Evolutionary conservation across 2,888 invertebrate genomes (phyloP).

Genomic region (Graphium colonna): DNA sequence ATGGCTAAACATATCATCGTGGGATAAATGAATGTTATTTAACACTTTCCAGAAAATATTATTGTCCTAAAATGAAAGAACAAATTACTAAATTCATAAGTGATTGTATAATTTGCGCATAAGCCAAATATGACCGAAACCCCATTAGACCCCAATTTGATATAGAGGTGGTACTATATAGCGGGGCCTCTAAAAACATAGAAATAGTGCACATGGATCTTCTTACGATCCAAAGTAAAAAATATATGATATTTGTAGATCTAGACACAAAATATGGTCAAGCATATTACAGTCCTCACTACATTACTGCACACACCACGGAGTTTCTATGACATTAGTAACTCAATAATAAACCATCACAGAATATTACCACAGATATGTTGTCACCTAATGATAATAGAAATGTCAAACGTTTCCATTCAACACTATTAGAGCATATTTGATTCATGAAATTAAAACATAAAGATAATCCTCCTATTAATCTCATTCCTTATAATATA

Average conservation of each 20-base stretch:
- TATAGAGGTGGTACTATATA: too few relatives aligned
- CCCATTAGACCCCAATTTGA: conserved; percentile 24
- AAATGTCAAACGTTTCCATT: too few relatives aligned
- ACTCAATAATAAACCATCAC: conserved; percentile 11
- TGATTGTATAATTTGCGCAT: conserved; percentile 18
- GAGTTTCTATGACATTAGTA: conserved; percentile 19
- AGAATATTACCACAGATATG: background rate
- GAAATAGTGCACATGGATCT: conserved; percentile 26
- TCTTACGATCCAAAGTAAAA: conserved; percentile 21
- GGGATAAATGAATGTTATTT: conserved; percentile 24
- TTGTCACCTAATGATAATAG: background rate
- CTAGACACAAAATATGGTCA: conserved; percentile 22
- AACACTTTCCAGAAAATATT: conserved; percentile 12
- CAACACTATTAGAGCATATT: too few relatives aligned
- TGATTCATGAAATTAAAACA: too few relatives aligned
- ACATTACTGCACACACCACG: conserved; percentile 21
- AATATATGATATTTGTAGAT: conserved; percentile 22
- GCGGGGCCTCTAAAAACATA: too few relatives aligned
- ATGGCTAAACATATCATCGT: conserved; percentile 23
- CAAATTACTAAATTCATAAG: background rate
- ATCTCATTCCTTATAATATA: too few relatives aligned
- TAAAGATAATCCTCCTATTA: too few relatives aligned
- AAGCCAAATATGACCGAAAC: conserved; percentile 26
- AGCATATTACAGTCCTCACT: conserved; percentile 20
- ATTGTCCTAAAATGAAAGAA: conserved; percentile 5